Evolutionary conservation across 2,797 vertebrate genomes (phyloP).

Genomic region (Tenualosa ilisha): DNA sequence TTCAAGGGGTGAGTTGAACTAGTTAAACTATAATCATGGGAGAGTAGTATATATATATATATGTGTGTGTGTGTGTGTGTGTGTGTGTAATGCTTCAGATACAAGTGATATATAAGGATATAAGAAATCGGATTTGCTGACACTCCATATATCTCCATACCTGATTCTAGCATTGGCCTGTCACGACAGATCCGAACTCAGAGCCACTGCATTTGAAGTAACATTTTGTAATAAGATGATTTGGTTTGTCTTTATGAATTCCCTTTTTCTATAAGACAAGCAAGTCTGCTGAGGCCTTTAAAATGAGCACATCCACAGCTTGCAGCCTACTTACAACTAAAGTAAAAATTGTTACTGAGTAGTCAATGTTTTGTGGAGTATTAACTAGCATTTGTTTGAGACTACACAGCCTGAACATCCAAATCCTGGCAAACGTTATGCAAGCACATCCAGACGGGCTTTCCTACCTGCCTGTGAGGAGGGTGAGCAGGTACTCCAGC

Average conservation of each 20-base stretch:
- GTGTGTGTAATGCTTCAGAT: background rate
- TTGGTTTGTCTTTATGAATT: too few relatives aligned
- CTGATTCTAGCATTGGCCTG: too few relatives aligned
- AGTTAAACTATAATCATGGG: background rate
- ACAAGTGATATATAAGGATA: too few relatives aligned
- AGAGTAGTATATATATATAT: background rate
- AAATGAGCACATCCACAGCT: too few relatives aligned
- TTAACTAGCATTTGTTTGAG: background rate
- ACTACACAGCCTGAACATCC: slow-evolving; percentile 76
- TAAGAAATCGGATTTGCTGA: background rate
- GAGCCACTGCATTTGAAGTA: background rate
- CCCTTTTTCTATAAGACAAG: too few relatives aligned
- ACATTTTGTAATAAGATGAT: background rate
- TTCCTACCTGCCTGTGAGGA: slow-evolving; percentile 94
- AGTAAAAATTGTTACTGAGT: too few relatives aligned
- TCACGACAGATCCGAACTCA: too few relatives aligned
- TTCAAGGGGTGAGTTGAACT: slow-evolving; percentile 78
- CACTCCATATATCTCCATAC: too few relatives aligned
- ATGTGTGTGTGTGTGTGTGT: background rate
- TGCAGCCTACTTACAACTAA: too few relatives aligned
- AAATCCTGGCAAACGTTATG: slow-evolving; percentile 90
- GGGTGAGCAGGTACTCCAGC: slow-evolving; percentile 88
- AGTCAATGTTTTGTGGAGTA: too few relatives aligned
- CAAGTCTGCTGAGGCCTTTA: too few relatives aligned
- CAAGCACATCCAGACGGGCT: slow-evolving; percentile 85